Conservation (phyloP, 1,140 invertebrate species). For the Neuroterus valhalla region DNA sequence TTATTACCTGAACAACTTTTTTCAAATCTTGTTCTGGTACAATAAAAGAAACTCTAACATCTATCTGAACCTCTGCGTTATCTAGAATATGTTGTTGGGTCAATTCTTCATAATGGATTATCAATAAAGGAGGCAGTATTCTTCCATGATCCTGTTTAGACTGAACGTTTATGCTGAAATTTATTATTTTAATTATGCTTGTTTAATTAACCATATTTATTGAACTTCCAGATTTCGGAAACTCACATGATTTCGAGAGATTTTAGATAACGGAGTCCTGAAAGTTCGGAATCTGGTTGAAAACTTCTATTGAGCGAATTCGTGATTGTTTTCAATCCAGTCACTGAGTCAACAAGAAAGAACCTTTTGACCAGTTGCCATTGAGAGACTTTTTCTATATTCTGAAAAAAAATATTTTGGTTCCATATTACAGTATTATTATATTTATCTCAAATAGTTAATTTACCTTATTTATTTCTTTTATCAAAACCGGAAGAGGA, state of each 20-base stretch:
- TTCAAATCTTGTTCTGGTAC: slow-evolving; percentile 73
- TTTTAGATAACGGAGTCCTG: slow-evolving; percentile 68
- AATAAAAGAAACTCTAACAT: slow-evolving; percentile 78
- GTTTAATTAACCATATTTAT: slow-evolving; percentile 8
- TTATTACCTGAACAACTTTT: slow-evolving; percentile 74
- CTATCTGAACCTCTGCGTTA: slow-evolving; percentile 71
- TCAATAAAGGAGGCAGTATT: slow-evolving; percentile 78
- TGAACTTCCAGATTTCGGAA: slow-evolving; percentile 17
- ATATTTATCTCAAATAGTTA: slow-evolving; percentile 32
- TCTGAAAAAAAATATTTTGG: slow-evolving; percentile 47
- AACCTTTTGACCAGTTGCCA: slow-evolving; percentile 82
- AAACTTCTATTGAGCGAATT: slow-evolving; percentile 53
- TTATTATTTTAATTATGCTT: slow-evolving; percentile 29
- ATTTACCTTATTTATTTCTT: slow-evolving; percentile 56
- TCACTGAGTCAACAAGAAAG: slow-evolving; percentile 80
- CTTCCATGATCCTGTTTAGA: slow-evolving; percentile 73
- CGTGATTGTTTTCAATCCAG: slow-evolving; percentile 64
- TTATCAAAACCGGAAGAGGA: slow-evolving; percentile 77
- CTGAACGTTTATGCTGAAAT: slow-evolving; percentile 73
- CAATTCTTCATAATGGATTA: slow-evolving; percentile 77
- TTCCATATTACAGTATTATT: no score
- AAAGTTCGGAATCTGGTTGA: slow-evolving; percentile 44
- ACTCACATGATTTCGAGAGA: slow-evolving; percentile 69
- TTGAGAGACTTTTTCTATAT: slow-evolving; percentile 71
- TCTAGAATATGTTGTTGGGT: slow-evolving; percentile 70